phyloP scores from a whole-genome alignment of 2,113 vertebrate species.

The Festucalex cinctus region DNA sequence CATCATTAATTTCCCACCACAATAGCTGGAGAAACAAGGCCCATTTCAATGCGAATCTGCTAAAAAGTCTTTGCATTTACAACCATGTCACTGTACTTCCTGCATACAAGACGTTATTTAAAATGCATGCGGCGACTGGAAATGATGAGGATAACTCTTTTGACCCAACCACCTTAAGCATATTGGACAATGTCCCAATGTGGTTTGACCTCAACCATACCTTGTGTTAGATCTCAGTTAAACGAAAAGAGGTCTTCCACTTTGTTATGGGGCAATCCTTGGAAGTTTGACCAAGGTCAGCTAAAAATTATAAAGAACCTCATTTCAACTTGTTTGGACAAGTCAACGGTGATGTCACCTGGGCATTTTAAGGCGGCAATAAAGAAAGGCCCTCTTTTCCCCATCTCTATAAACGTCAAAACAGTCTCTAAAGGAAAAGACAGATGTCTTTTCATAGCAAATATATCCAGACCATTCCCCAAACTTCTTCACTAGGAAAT shows the following conservation, averaged over 20 bases:
- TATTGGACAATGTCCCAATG: background rate
- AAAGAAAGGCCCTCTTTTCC: background rate
- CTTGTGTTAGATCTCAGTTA: background rate
- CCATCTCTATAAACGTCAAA: background rate
- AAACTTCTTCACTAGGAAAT: background rate
- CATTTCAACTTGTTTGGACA: background rate
- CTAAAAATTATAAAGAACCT: background rate
- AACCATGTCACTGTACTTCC: slow-evolving; percentile 14
- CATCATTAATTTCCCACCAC: slow-evolving; percentile 53
- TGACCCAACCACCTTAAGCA: background rate
- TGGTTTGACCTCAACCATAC: background rate
- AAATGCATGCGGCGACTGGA: background rate
- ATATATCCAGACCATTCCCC: background rate
- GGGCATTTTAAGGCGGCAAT: background rate
- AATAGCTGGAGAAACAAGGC: slow-evolving; percentile 36
- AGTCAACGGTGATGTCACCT: background rate
- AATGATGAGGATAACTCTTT: background rate
- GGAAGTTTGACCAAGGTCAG: background rate
- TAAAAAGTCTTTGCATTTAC: slow-evolving; percentile 14
- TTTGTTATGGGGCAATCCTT: background rate
- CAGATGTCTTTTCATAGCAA: background rate
- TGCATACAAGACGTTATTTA: background rate
- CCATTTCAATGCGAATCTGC: slow-evolving; percentile 45
- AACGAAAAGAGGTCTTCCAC: background rate
- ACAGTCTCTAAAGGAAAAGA: background rate